Percentiles rank a stretch among this genome's conserved stretches.
Evolutionary conservation across 1,140 invertebrate species (phyloP).

Genomic region (Drosophila triauraria): DNA sequence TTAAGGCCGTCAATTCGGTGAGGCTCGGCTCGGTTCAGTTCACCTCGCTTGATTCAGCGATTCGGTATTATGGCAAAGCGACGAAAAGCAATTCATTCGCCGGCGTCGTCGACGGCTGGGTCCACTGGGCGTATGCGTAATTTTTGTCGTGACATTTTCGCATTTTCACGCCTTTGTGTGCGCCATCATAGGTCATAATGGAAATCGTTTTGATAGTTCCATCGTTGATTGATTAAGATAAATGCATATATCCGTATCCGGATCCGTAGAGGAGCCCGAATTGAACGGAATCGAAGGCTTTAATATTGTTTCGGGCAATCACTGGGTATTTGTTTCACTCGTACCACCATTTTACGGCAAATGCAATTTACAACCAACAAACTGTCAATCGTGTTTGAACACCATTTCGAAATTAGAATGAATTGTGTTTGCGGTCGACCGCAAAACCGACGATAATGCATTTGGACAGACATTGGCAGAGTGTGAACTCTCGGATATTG

Average conservation of each 20-base stretch:
- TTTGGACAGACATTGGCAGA: conserved; percentile 21
- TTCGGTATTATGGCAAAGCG: neutral
- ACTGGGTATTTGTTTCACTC: conserved; percentile 1
- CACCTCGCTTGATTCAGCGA: conserved; percentile 24
- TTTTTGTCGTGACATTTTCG: conserved; percentile 19
- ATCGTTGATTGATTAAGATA: conserved; percentile 16
- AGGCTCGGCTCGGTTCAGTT: conserved; percentile 24
- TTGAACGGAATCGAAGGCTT: neutral
- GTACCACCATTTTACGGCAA: neutral
- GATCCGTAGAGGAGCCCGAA: neutral
- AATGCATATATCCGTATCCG: neutral
- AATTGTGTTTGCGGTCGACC: conserved; percentile 32
- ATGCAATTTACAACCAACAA: neutral
- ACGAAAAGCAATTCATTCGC: conserved; percentile 8
- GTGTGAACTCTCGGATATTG: conserved; percentile 11
- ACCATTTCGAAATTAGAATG: conserved; percentile 34
- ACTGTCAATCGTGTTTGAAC: conserved; percentile 29
- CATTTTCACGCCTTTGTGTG: conserved; percentile 3
- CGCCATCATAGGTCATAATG: conserved; percentile 1
- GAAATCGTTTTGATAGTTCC: conserved; percentile 6
- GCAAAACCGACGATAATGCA: conserved; percentile 27
- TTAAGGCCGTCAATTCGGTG: conserved; percentile 46
- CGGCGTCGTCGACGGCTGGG: conserved; percentile 2
- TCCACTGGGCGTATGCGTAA: conserved; percentile 34
- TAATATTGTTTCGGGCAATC: neutral